phyloP scores from a whole-genome alignment of 2,888 invertebrate species.

The Octodonta nipae region DNA sequence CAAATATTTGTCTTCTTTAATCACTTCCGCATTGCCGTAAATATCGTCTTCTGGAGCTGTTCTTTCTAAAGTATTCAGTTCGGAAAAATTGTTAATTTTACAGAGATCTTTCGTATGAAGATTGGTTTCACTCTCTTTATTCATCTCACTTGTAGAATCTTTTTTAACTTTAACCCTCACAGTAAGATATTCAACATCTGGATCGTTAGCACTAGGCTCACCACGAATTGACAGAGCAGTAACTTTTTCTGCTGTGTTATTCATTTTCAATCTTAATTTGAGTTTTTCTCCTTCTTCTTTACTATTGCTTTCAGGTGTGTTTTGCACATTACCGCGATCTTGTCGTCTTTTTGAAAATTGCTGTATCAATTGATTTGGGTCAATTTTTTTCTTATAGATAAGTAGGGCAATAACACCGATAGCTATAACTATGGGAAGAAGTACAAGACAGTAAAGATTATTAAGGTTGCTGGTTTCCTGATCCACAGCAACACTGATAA shows the following conservation, averaged over 20 bases:
- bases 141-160: background rate
- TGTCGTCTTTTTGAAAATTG: background rate
- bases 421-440: background rate
- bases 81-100: background rate
- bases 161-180: constrained; percentile 9
- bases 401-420: background rate
- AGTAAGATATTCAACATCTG: constrained; percentile 8
- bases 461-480: background rate
- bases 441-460: constrained; percentile 2
- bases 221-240: constrained; percentile 4
- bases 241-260: constrained; percentile 5
- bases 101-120: background rate
- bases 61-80: background rate
- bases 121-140: background rate
- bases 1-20: constrained; percentile 5
- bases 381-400: constrained; percentile 4
- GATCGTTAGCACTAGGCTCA: constrained; percentile 5
- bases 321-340: too few species aligned
- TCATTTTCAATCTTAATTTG: constrained; percentile 7
- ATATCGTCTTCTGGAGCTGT: background rate
- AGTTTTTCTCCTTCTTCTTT: constrained; percentile 4
- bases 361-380: background rate
- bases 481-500: background rate
- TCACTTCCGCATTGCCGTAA: background rate
- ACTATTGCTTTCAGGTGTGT: background rate